Base-by-base conservation (phyloP, 2,888 invertebrate species). In the Lathronympha strigana region DNA sequence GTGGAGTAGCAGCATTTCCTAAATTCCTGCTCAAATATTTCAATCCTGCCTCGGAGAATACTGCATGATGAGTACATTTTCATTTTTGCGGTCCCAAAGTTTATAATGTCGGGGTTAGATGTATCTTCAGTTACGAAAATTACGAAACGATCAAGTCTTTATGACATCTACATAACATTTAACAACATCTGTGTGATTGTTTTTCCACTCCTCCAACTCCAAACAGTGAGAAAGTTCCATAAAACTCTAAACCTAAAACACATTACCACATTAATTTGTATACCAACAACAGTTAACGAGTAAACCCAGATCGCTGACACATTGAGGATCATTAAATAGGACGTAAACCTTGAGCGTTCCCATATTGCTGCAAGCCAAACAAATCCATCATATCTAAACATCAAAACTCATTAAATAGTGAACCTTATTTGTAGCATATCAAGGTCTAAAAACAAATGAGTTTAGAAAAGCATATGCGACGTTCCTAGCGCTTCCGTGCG, bases 261-360 rank as follows among this genome's bases (percentile, higher is more conserved):
- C 66, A 68, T 55, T 63, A 67, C 28, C 17, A 57, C 19, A 45
- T n/a, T 53, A 23, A 53, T 53, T 31, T 31, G 15, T 40, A 61
- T 40, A 61, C 15, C 51, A 25, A 49, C 50, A 19, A 15, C 36
- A 25, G 33, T 47, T 51, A 58, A 64, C 47, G 51, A 21, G 58
- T 45, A 51, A 45, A 51, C 51, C 15, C 36, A 9, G 49, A 64
- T 64, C 40, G 58, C 63, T 57, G 57, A 63, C 64, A 64, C 64
- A 53, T 64, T 58, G 45, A 58, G 64, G 19, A 19, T 31, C 64
- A 63, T 63, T 45, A 58, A 58, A 43, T 23, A 25, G 33, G 33
- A 25, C 58, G 19, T 43, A 50, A 63, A 45, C 51, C 63, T 58
- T 63, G 63, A 54, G 28, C 60, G 40, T 5, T 63, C 19, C 61